Evolutionary conservation across 2,113 vertebrate species (phyloP).

Genomic region (Halichoerus grypus): DNA sequence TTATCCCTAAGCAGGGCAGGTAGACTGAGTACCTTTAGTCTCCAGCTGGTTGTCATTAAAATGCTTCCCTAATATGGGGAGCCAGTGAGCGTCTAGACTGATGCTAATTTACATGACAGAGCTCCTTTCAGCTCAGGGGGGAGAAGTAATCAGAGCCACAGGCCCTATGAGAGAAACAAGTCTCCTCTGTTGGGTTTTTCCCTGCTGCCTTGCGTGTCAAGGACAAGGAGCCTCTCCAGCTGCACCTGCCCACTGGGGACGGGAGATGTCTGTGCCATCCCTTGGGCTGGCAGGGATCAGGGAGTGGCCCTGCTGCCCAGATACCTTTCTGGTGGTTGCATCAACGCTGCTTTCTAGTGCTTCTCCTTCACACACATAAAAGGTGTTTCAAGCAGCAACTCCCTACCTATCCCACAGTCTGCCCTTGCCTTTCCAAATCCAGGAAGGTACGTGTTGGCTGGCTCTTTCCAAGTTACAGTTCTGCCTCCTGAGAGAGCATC

Average conservation of each 20-base stretch:
- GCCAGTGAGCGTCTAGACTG: neutral
- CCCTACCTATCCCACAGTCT: neutral
- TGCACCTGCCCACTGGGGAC: neutral
- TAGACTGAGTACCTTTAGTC: neutral
- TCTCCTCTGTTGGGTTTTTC: neutral
- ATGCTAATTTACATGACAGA: neutral
- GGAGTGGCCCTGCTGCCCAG: neutral
- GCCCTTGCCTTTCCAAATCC: neutral
- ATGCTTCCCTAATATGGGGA: neutral
- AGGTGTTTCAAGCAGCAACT: neutral
- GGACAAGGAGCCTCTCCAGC: neutral
- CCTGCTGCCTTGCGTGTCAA: neutral
- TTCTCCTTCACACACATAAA: neutral
- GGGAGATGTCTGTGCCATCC: neutral
- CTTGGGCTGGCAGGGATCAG: neutral
- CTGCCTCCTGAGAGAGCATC: neutral
- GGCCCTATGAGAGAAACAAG: accelerated
- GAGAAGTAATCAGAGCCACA: neutral
- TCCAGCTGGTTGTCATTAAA: neutral
- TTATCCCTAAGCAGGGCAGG: neutral
- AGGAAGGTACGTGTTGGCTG: neutral
- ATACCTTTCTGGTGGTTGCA: neutral
- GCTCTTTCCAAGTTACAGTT: neutral
- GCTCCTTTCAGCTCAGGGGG: neutral
- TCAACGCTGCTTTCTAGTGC: neutral